These are phyloP conservation scores for Indicator indicator DNA, from an alignment of 2,113 vertebrate species.

Conservation along the genomic window DNA sequence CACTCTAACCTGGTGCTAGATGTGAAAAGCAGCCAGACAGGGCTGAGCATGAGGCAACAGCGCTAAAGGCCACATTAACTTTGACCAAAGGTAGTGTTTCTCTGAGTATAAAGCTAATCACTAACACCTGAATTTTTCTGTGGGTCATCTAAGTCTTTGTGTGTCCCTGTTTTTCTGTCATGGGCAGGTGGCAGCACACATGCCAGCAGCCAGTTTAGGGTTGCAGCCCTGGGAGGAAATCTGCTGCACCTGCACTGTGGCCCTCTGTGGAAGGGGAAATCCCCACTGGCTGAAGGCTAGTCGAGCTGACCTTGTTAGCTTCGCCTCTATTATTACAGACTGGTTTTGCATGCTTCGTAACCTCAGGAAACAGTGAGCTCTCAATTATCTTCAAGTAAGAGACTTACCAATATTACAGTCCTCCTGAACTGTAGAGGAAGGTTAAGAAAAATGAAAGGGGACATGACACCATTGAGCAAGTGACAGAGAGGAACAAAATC, in stretches of 20 bases:
- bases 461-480: not conserved
- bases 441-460: not conserved
- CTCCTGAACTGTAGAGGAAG: not conserved
- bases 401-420: not conserved
- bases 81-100: not conserved
- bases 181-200: not conserved
- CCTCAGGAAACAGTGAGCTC: not conserved
- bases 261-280: not conserved
- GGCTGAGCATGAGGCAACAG: not conserved
- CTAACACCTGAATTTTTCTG: not conserved
- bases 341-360: not conserved
- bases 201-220: not conserved
- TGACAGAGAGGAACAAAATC: not conserved
- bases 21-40: not conserved
- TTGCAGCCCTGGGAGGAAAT: accelerated
- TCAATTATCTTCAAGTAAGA: not conserved
- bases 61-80: accelerated
- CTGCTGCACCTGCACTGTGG: not conserved
- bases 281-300: not conserved
- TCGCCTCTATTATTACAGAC: accelerated
- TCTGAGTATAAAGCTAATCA: accelerated
- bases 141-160: not conserved
- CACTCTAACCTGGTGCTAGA: accelerated
- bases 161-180: not conserved
- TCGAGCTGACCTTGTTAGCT: accelerated